A percentile compares a stretch with the other conserved stretches of the same genome.
Evolutionary conservation across 2,888 invertebrate genomes (phyloP).

Genomic region (Drosophila yooni): DNA sequence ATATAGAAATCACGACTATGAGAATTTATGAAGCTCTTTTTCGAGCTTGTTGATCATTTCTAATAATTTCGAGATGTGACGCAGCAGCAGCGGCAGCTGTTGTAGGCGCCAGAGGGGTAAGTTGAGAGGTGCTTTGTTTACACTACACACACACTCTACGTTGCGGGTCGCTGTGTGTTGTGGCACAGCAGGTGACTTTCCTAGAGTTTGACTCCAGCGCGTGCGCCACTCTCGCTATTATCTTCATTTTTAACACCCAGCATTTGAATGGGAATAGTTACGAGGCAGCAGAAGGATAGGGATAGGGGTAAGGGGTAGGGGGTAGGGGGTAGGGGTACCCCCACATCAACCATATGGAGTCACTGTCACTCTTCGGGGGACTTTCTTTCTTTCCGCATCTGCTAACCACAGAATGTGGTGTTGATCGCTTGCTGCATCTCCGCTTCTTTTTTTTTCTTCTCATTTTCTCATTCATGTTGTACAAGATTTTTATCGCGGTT

Average conservation of each 20-base stretch:
- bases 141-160: slow-evolving; percentile 18
- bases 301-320: not conserved
- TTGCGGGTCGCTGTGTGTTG: slow-evolving; percentile 44
- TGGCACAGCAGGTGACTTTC: slow-evolving; percentile 73
- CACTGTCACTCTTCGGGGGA: slow-evolving; percentile 24
- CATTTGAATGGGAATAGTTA: slow-evolving; percentile 2
- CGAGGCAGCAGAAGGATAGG: not conserved
- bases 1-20: slow-evolving; percentile 42
- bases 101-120: slow-evolving; percentile 30
- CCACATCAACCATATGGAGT: slow-evolving; percentile 62
- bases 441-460: not conserved
- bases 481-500: slow-evolving; percentile 78
- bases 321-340: not conserved
- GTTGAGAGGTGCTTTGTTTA: slow-evolving; percentile 51
- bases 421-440: slow-evolving; percentile 60
- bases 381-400: slow-evolving; percentile 69
- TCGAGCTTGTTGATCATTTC: slow-evolving; percentile 63
- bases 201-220: slow-evolving; percentile 58
- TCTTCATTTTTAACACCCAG: slow-evolving; percentile 81
- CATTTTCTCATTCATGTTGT: slow-evolving; percentile 79
- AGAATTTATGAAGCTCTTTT: slow-evolving; percentile 49
- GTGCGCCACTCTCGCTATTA: slow-evolving; percentile 74
- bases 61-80: slow-evolving; percentile 49
- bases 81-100: slow-evolving; percentile 5
- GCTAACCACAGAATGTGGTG: slow-evolving; percentile 69